Conservation (phyloP, 2,113 vertebrate species). For the Sigmodon hispidus region DNA sequence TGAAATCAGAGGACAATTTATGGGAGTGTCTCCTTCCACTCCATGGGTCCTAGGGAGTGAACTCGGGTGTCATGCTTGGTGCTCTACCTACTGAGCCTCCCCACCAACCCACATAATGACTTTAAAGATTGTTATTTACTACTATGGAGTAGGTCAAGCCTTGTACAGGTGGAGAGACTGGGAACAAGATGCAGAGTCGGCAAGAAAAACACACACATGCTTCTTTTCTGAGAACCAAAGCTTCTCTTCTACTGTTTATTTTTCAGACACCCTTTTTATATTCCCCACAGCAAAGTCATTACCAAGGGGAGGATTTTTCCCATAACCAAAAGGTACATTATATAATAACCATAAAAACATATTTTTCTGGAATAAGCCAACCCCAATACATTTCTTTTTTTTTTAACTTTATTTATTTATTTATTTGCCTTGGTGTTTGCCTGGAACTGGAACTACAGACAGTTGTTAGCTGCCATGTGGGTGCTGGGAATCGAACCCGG, state of each 20-base stretch:
- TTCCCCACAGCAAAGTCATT: background rate
- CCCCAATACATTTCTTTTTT: background rate
- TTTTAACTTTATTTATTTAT: too few relatives aligned
- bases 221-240: too few relatives aligned
- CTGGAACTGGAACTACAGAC: too few relatives aligned
- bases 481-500: too few relatives aligned
- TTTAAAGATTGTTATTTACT: constrained; percentile 24
- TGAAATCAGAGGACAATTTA: background rate
- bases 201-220: background rate
- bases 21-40: background rate
- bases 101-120: background rate
- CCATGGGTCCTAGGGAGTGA: background rate
- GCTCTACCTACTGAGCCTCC: too few relatives aligned
- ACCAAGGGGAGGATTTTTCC: background rate
- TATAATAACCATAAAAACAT: background rate
- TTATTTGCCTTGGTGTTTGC: too few relatives aligned
- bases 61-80: background rate
- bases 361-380: background rate
- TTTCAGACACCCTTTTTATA: background rate
- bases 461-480: too few relatives aligned
- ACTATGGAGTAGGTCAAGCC: background rate
- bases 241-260: background rate
- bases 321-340: background rate
- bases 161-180: background rate
- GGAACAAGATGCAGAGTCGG: background rate